Conservation (phyloP, 1,140 invertebrate genomes). For the Eupeodes corollae region DNA sequence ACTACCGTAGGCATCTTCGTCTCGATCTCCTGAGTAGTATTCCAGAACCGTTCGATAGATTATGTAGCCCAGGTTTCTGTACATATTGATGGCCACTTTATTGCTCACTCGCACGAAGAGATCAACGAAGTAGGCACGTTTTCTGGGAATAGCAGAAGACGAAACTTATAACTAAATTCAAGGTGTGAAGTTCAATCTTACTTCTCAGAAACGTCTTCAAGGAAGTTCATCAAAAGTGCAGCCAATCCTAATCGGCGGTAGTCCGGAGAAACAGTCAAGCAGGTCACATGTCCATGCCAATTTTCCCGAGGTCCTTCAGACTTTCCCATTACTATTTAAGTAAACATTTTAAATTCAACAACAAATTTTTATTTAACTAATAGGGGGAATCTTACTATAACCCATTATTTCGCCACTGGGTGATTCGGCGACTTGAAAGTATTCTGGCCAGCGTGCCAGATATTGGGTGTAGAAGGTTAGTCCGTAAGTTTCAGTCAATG, state of each 20-base stretch:
- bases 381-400: constrained; percentile 69
- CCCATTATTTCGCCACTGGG: constrained; percentile 94
- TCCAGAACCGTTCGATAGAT: constrained; percentile 92
- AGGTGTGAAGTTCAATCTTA: constrained; percentile 32
- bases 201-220: constrained; percentile 95
- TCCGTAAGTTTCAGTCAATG: constrained; percentile 95
- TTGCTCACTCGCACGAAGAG: constrained; percentile 97
- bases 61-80: constrained; percentile 91
- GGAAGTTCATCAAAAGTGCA: constrained; percentile 84
- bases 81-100: constrained; percentile 95
- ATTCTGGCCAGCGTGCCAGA: constrained; percentile 97
- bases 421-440: constrained; percentile 93
- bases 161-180: not conserved
- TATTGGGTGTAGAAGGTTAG: constrained; percentile 97
- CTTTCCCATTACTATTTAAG: constrained; percentile 92
- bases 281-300: constrained; percentile 99
- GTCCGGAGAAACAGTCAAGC: constrained; percentile 90
- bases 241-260: constrained; percentile 86
- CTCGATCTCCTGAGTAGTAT: constrained; percentile 94
- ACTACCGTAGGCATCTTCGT: constrained; percentile 96
- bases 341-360: not conserved
- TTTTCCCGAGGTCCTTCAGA: constrained; percentile 89
- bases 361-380: not conserved
- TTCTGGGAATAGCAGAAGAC: constrained; percentile 45
- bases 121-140: constrained; percentile 96